A percentile compares a stretch with the other conserved stretches of the same genome.
phyloP scores from a whole-genome alignment of 2,797 vertebrate species.

The Sebastes taczanowskii region DNA sequence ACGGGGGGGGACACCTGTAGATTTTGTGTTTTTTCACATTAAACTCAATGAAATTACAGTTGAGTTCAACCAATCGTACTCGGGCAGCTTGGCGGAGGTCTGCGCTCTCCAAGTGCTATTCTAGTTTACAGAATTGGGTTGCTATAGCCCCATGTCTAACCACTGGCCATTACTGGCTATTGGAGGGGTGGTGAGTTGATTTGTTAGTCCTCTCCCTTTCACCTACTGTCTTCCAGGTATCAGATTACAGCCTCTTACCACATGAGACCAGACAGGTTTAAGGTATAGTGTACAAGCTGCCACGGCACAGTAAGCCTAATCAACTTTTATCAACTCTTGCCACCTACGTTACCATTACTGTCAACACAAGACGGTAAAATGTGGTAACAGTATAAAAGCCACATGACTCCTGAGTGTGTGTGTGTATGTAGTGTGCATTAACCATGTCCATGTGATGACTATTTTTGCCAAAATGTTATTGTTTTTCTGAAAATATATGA shows the following conservation, averaged over 20 bases:
- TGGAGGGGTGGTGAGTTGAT: neutral
- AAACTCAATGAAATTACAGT: no score
- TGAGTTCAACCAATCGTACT: no score
- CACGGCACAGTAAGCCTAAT: no score
- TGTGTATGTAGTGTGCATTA: neutral
- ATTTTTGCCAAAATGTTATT: neutral
- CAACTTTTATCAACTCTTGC: no score
- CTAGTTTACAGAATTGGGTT: neutral
- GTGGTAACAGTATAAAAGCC: neutral
- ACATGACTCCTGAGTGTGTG: neutral
- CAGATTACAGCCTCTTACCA: neutral
- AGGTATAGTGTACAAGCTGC: neutral
- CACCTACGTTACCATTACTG: no score
- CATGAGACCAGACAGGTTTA: neutral
- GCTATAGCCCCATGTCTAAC: neutral
- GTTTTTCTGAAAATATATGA: neutral
- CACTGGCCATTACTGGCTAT: neutral
- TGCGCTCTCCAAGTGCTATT: no score
- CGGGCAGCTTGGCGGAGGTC: no score
- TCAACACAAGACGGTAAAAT: neutral
- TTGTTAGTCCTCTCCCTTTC: neutral
- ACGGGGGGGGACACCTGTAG: no score
- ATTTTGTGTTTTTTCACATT: no score
- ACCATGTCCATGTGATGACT: neutral
- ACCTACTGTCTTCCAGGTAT: neutral